These are phyloP conservation scores for Idaea biselata DNA, from an alignment of 2,888 invertebrate species.

Conservation along the genomic window DNA sequence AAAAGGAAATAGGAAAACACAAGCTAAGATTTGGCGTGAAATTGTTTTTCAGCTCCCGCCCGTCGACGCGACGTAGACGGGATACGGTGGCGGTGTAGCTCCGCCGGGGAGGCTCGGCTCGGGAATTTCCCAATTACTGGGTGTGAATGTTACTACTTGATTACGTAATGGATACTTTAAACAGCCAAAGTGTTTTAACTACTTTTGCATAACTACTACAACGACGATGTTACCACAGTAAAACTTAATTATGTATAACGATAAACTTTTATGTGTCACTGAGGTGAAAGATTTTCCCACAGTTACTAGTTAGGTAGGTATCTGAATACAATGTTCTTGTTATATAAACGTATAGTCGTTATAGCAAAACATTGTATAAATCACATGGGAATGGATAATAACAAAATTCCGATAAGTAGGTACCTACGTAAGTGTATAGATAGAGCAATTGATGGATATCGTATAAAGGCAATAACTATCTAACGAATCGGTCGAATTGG, in stretches of 20 bases:
- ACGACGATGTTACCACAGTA: not conserved
- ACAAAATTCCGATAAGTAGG: slow-evolving; percentile 15
- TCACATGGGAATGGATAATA: slow-evolving; percentile 17
- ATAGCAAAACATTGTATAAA: slow-evolving; percentile 8
- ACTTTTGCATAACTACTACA: slow-evolving; percentile 19
- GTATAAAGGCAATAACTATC: slow-evolving; percentile 47
- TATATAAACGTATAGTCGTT: not conserved
- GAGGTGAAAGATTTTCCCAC: not conserved
- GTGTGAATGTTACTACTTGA: slow-evolving; percentile 75
- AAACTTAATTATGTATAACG: not conserved
- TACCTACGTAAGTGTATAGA: not conserved
- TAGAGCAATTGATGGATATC: slow-evolving; percentile 20
- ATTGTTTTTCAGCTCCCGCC: slow-evolving; percentile 78
- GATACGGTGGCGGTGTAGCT: slow-evolving; percentile 41
- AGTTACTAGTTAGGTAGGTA: not conserved
- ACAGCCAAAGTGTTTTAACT: slow-evolving; percentile 24
- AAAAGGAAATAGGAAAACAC: slow-evolving; percentile 81
- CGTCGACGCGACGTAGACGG: slow-evolving; percentile 44
- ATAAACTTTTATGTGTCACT: not conserved
- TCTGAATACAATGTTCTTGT: not conserved
- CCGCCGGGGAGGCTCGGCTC: slow-evolving; percentile 57
- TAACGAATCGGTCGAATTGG: slow-evolving; percentile 71
- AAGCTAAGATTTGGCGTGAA: slow-evolving; percentile 81
- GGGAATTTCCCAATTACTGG: slow-evolving; percentile 79
- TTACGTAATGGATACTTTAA: slow-evolving; percentile 60